A percentile compares a stretch with the other conserved stretches of the same genome.
Evolutionary conservation across 2,113 vertebrate species (phyloP).

Genomic region (Hucho hucho): DNA sequence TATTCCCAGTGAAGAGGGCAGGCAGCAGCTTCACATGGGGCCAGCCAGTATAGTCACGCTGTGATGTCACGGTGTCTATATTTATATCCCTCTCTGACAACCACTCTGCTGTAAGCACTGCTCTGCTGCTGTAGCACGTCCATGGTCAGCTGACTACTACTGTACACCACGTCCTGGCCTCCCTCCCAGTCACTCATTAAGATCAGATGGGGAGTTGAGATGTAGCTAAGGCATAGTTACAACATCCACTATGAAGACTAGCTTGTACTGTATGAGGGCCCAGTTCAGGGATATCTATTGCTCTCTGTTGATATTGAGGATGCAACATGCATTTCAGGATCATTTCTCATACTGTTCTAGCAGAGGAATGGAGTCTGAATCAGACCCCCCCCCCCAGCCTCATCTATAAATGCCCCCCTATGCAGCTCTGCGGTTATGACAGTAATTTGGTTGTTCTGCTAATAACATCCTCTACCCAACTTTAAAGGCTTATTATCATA

Average conservation of each 20-base stretch:
- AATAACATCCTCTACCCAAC: slow-evolving; percentile 59
- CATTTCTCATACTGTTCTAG: background rate
- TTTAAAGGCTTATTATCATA: slow-evolving; percentile 71
- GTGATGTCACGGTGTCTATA: slow-evolving; percentile 43
- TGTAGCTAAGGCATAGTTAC: background rate
- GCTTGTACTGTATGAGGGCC: too few species aligned
- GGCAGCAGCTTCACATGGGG: slow-evolving; percentile 41
- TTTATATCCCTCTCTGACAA: slow-evolving; percentile 54
- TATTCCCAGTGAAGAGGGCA: slow-evolving; percentile 34
- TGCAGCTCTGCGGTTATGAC: slow-evolving; percentile 49
- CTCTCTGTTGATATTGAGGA: too few species aligned
- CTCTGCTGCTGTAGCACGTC: slow-evolving; percentile 35
- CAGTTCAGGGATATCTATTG: too few species aligned
- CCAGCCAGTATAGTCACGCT: slow-evolving; percentile 38
- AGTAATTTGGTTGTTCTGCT: slow-evolving; percentile 60
- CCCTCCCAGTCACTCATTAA: slow-evolving; percentile 1
- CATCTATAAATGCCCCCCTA: slow-evolving; percentile 39
- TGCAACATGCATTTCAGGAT: background rate
- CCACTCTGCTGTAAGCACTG: slow-evolving; percentile 35
- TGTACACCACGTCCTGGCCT: background rate
- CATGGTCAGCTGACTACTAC: slow-evolving; percentile 9
- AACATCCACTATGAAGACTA: too few species aligned
- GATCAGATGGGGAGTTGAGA: background rate
- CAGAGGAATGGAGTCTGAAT: background rate
- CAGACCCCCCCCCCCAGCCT: slow-evolving; percentile 4